Conservation (phyloP, 2,888 invertebrate genomes). For the Sicus ferrugineus region DNA sequence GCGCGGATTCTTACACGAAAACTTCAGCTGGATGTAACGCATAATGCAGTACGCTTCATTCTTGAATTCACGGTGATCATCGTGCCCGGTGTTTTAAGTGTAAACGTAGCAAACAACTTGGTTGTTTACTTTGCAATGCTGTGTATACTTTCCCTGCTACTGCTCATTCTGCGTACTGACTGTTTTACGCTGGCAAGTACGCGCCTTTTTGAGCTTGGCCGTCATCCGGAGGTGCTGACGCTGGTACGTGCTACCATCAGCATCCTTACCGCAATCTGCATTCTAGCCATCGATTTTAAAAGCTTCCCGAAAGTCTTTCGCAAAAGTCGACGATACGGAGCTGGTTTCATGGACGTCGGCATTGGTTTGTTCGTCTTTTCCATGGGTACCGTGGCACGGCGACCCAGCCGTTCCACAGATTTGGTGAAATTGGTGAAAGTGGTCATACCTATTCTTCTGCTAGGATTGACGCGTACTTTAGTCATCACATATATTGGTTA, state of each 20-base stretch:
- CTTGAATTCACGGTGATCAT: slow-evolving; percentile 69
- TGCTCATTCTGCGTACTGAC: background rate
- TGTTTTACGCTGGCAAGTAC: slow-evolving; percentile 1
- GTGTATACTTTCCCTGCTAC: background rate
- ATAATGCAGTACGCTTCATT: slow-evolving; percentile 52
- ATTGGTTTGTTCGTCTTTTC: slow-evolving; percentile 87
- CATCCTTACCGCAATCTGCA: slow-evolving; percentile 79
- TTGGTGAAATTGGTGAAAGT: slow-evolving; percentile 51
- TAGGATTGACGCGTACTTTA: slow-evolving; percentile 73
- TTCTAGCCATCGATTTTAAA: slow-evolving; percentile 93
- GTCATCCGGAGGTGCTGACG: slow-evolving; percentile 68
- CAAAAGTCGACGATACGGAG: slow-evolving; percentile 88
- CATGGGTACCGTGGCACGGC: slow-evolving; percentile 78
- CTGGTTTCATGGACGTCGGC: slow-evolving; percentile 93
- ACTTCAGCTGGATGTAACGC: background rate
- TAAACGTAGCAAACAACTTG: slow-evolving; percentile 67
- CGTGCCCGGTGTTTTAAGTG: slow-evolving; percentile 67
- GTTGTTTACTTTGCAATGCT: slow-evolving; percentile 42
- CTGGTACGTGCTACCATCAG: slow-evolving; percentile 75
- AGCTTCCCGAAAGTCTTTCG: slow-evolving; percentile 85
- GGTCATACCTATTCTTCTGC: slow-evolving; percentile 65
- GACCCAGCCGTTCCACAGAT: slow-evolving; percentile 51
- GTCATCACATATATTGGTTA: slow-evolving; percentile 76
- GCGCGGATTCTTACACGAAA: slow-evolving; percentile 40
- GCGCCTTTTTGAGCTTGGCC: slow-evolving; percentile 23